Percentiles rank a stretch among this genome's conserved stretches.
These are phyloP conservation scores for Andricus grossulariae DNA, from an alignment of 1,140 invertebrate genomes.

Conservation along the genomic window DNA sequence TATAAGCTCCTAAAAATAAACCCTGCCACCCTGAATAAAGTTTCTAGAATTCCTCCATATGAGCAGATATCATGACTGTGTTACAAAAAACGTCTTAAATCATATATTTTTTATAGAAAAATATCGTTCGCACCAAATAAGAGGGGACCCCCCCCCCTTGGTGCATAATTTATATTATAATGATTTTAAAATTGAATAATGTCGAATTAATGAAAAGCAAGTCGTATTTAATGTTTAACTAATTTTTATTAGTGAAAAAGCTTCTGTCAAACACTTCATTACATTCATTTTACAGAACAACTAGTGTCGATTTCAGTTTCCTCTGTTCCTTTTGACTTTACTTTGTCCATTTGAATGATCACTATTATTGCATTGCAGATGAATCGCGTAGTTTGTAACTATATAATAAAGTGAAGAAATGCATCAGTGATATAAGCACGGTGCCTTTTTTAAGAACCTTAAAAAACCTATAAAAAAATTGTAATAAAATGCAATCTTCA, in stretches of 20 bases:
- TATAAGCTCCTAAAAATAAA: too few species aligned
- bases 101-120: too few species aligned
- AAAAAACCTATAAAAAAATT: conserved; percentile 43
- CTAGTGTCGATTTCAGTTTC: conserved; percentile 53
- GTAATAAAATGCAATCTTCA: background rate
- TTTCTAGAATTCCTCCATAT: too few species aligned
- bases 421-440: conserved; percentile 17
- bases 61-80: too few species aligned
- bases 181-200: background rate
- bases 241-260: conserved; percentile 70
- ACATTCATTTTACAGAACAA: conserved; percentile 69
- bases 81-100: too few species aligned
- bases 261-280: conserved; percentile 67
- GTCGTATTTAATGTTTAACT: conserved; percentile 58
- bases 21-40: too few species aligned
- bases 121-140: too few species aligned
- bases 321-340: conserved; percentile 42
- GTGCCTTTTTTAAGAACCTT: conserved; percentile 37
- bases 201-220: background rate
- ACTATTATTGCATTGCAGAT: conserved; percentile 39
- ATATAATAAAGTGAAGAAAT: conserved; percentile 40
- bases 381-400: conserved; percentile 37
- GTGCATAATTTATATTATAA: too few species aligned
- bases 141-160: too few species aligned
- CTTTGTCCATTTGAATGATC: conserved; percentile 41